These are phyloP conservation scores for Volucella bombylans DNA, from an alignment of 2,888 invertebrate genomes.

Conservation along the genomic window DNA sequence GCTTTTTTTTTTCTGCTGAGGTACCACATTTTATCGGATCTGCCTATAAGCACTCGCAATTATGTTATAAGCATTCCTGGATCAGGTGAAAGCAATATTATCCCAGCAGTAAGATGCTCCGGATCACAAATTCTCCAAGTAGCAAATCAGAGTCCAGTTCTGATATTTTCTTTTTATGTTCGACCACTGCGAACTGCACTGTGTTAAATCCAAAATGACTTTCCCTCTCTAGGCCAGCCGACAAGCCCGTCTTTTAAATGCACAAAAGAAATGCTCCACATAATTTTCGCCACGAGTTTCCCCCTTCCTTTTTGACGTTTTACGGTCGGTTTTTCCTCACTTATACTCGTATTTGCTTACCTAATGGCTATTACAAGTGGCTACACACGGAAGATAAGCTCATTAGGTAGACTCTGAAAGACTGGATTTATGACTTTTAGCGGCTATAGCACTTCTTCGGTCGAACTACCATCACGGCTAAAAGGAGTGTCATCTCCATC, in stretches of 20 bases:
- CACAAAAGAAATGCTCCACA: conserved; percentile 58
- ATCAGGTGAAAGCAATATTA: too few relatives aligned
- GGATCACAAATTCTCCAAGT: too few relatives aligned
- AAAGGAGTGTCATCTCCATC: conserved; percentile 49
- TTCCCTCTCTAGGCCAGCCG: conserved; percentile 34
- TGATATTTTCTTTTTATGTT: background rate
- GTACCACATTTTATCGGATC: too few relatives aligned
- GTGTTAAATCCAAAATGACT: background rate
- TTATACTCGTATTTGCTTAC: conserved; percentile 50
- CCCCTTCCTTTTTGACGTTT: conserved; percentile 27
- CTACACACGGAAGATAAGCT: conserved; percentile 67
- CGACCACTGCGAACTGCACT: conserved; percentile 7
- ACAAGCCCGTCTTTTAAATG: conserved; percentile 6
- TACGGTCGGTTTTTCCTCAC: conserved; percentile 9
- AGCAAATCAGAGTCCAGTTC: too few relatives aligned
- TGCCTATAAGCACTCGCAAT: too few relatives aligned
- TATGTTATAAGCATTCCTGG: too few relatives aligned
- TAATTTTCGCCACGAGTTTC: conserved; percentile 30
- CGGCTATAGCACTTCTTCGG: conserved; percentile 32
- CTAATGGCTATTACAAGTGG: conserved; percentile 52
- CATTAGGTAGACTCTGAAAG: conserved; percentile 47
- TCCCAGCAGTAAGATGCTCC: too few relatives aligned
- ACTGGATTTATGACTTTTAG: conserved; percentile 36
- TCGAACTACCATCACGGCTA: conserved; percentile 11
- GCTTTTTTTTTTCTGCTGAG: too few relatives aligned